phyloP scores from a whole-genome alignment of 2,113 vertebrate genomes.

The Urocynchramus pylzowi region DNA sequence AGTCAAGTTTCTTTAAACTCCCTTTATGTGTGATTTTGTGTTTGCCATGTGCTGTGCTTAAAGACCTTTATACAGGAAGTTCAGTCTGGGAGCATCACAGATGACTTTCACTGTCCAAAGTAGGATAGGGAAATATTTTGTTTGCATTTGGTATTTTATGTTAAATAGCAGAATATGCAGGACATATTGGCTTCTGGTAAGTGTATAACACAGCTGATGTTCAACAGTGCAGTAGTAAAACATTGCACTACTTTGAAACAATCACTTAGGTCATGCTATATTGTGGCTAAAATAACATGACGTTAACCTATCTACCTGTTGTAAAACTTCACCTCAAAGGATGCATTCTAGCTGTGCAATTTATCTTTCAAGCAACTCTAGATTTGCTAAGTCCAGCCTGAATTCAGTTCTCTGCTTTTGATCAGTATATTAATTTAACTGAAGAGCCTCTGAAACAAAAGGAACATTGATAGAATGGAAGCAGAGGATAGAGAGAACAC shows the following conservation, averaged over 20 bases:
- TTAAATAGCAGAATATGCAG: background rate
- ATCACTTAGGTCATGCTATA: background rate
- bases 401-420: conserved; percentile 32
- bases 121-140: background rate
- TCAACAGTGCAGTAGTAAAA: background rate
- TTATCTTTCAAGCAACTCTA: conserved; percentile 1
- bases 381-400: background rate
- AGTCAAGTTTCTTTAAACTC: background rate
- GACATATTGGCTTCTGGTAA: background rate
- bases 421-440: conserved; percentile 56
- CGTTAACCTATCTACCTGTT: background rate
- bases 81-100: background rate
- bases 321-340: conserved; percentile 9
- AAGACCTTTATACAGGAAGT: background rate
- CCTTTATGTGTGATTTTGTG: background rate
- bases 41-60: background rate
- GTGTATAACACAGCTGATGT: background rate
- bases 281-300: background rate
- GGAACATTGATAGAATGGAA: conserved; percentile 36
- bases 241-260: background rate
- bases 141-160: background rate
- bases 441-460: conserved; percentile 52
- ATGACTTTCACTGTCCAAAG: background rate
- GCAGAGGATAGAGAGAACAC: background rate
- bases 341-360: background rate